These are phyloP conservation scores for Lasioglossum pauxillum DNA, from an alignment of 2,888 invertebrate genomes.

Conservation along the genomic window DNA sequence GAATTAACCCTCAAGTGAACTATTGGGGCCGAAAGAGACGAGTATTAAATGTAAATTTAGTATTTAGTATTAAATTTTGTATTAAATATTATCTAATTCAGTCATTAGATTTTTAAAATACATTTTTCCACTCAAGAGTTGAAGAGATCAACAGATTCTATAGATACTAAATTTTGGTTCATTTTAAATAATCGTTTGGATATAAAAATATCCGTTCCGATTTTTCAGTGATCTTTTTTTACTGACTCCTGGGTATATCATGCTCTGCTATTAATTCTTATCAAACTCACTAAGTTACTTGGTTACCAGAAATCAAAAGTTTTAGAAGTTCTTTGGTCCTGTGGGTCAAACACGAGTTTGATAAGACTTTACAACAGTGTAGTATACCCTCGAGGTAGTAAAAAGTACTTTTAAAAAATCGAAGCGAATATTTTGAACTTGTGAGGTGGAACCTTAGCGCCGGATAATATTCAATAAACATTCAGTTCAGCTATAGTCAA, in stretches of 20 bases:
- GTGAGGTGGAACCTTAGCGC: neutral
- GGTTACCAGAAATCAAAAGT: neutral
- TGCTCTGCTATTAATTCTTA: conserved; percentile 1
- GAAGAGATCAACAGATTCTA: no score
- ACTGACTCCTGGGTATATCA: neutral
- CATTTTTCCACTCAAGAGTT: no score
- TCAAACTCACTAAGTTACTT: neutral
- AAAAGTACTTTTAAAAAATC: neutral
- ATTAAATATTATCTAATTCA: no score
- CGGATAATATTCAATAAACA: neutral
- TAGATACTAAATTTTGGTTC: no score
- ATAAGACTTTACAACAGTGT: neutral
- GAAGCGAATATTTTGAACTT: neutral
- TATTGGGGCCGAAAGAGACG: no score
- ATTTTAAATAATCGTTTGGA: neutral
- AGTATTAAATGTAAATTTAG: no score
- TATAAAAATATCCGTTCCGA: neutral
- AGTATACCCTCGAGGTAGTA: neutral
- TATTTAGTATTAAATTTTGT: no score
- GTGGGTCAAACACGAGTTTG: neutral
- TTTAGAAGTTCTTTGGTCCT: neutral
- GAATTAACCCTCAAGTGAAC: neutral
- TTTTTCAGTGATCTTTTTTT: neutral
- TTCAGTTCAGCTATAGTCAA: no score
- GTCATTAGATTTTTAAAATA: no score